These are phyloP conservation scores for Drosophila navojoa DNA, from an alignment of 1,140 invertebrate species.

Conservation along the genomic window DNA sequence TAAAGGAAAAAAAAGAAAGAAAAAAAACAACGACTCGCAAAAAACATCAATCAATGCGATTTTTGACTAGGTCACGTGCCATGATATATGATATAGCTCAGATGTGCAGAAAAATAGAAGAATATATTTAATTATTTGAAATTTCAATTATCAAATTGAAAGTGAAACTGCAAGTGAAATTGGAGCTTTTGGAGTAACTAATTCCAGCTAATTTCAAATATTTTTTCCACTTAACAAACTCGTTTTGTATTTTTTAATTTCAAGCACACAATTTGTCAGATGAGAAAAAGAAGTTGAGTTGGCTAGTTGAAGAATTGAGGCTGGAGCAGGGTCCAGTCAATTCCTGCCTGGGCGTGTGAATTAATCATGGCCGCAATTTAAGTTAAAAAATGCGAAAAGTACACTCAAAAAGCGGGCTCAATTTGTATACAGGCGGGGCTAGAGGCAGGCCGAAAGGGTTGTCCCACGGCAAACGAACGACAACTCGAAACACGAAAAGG, in stretches of 20 bases:
- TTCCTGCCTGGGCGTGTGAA: slow-evolving; percentile 33
- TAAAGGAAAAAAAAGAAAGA: not conserved
- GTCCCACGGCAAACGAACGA: not conserved
- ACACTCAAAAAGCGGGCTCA: slow-evolving; percentile 66
- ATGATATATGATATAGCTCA: slow-evolving; percentile 59
- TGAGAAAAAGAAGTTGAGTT: slow-evolving; percentile 6
- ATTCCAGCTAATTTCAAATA: slow-evolving; percentile 29
- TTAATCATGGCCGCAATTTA: slow-evolving; percentile 74
- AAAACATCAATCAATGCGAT: slow-evolving; percentile 55
- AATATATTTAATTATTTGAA: slow-evolving; percentile 10
- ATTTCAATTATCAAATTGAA: slow-evolving; percentile 56
- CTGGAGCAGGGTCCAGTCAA: slow-evolving; percentile 3
- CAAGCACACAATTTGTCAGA: slow-evolving; percentile 33
- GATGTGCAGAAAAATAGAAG: slow-evolving; percentile 35
- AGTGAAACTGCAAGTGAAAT: slow-evolving; percentile 2
- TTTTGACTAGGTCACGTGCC: slow-evolving; percentile 52
- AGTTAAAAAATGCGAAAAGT: slow-evolving; percentile 78
- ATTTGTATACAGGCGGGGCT: slow-evolving; percentile 55
- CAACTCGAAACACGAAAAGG: not conserved
- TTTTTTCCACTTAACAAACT: slow-evolving; percentile 8
- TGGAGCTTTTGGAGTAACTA: slow-evolving; percentile 7
- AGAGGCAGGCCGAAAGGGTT: slow-evolving; percentile 50
- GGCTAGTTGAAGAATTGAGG: slow-evolving; percentile 40
- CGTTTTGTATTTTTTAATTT: not conserved
- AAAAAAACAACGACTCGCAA: not conserved